Conservation (phyloP, 2,888 invertebrate genomes). For the Tenthredo mesomela region DNA sequence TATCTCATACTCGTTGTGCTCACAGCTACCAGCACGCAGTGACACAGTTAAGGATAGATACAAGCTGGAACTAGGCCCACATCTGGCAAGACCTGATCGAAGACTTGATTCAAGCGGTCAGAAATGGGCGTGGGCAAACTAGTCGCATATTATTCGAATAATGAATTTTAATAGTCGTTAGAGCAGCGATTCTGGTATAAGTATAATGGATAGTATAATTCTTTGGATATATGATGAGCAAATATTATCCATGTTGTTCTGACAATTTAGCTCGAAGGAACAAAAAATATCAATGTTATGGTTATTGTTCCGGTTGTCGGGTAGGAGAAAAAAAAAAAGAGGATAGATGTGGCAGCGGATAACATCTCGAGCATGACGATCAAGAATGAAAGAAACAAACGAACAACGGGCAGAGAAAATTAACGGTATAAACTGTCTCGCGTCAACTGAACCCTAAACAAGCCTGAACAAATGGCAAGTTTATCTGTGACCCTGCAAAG, state of each 20-base stretch:
- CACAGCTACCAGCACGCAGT: constrained; percentile 11
- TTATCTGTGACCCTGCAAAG: constrained; percentile 33
- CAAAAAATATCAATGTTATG: neutral
- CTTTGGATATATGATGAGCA: neutral
- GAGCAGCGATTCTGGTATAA: neutral
- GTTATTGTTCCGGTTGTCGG: constrained; percentile 15
- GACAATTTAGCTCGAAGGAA: neutral
- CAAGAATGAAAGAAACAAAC: constrained; percentile 29
- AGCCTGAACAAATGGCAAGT: neutral
- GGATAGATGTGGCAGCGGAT: constrained; percentile 7
- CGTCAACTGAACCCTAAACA: constrained; percentile 38
- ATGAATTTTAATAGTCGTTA: neutral
- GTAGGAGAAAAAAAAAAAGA: neutral
- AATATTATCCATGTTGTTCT: neutral
- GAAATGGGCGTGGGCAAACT: constrained; percentile 32
- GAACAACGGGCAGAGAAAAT: constrained; percentile 34
- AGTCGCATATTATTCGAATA: constrained; percentile 2
- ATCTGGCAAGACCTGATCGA: constrained; percentile 39
- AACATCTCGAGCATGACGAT: constrained; percentile 43
- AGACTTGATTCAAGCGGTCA: constrained; percentile 3
- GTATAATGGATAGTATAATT: neutral
- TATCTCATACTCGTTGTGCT: neutral
- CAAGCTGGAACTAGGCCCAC: neutral
- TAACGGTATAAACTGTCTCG: constrained; percentile 44
- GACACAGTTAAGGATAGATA: constrained; percentile 41